Base-by-base conservation (phyloP, 2,113 vertebrate species). In the Rhinichthys klamathensis region DNA sequence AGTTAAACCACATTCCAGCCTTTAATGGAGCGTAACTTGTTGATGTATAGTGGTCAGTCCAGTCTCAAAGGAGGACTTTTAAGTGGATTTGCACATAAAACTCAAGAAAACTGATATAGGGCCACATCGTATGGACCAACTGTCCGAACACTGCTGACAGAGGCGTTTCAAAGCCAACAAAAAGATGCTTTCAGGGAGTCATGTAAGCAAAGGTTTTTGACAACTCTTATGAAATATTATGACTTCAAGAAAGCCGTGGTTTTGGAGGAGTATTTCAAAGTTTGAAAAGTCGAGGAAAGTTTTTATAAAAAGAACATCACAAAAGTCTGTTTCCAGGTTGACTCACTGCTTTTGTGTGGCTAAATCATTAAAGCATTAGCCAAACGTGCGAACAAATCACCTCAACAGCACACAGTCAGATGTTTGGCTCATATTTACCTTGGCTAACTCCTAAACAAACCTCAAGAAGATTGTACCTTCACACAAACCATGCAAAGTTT, bases 81-180 rank as follows among this genome's bases (percentile, higher is more conserved):
- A 72, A 78, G 30, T 72, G 69, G 35, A 70, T 49, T 67, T 85
- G 11, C 70, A 75, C 58, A 77, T 73, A 83, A 84, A 88, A 58
- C 32, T 83, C 73, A 70, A 49, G 69, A 41, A 84, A 85, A 86
- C 84, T 82, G 65, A 69, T 80, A 56, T 78, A 80, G 51, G n/a
- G 16, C 21, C 60, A 65, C 69, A 75, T 83, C 60, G 23, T 86
- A 75, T 69, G 49, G 80, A 65, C 69, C 72, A 13, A 67, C 16
- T 30, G 15, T 67, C 81, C 41, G 23, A 74, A 83, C 77, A 63
- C 82, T 88, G 81, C 84, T 86, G 82, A 84, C 80, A 58, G 46
- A 86, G 75, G 78, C 4, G 0, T 70, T 75, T 84, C 77, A 35
- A 82, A 86, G 84, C 87, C 87, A 86, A 86, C 63, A 86, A 86